Evolutionary conservation across 2,888 invertebrate species (phyloP).

Genomic region (Ophraella communa): DNA sequence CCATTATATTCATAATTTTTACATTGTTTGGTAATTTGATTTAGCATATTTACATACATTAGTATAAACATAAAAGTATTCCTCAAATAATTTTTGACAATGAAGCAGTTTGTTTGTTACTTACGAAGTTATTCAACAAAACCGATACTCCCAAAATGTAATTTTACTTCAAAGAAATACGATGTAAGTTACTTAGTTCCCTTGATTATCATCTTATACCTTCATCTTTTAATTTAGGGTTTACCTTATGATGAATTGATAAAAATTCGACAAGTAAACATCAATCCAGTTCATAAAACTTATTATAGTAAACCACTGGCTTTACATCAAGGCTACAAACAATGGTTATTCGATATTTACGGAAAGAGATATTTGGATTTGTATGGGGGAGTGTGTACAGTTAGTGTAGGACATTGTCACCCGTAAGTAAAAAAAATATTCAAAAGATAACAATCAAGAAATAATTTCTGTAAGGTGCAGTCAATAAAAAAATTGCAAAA

Average conservation of each 20-base stretch:
- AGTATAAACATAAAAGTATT: background rate
- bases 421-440: constrained; percentile 76
- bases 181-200: constrained; percentile 44
- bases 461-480: too few species aligned
- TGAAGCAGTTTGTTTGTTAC: constrained; percentile 18
- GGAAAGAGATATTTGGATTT: constrained; percentile 92
- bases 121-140: constrained; percentile 27
- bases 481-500: too few species aligned
- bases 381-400: constrained; percentile 96
- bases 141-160: constrained; percentile 44
- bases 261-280: constrained; percentile 66
- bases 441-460: background rate
- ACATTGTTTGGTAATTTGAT: constrained; percentile 27
- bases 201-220: constrained; percentile 6
- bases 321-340: constrained; percentile 86
- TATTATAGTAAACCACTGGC: constrained; percentile 85
- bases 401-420: constrained; percentile 97
- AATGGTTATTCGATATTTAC: constrained; percentile 88
- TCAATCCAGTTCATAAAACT: constrained; percentile 75
- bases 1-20: background rate
- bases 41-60: background rate
- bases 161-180: constrained; percentile 54
- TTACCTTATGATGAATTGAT: constrained; percentile 67
- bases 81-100: background rate
- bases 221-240: constrained; percentile 68